phyloP scores from a whole-genome alignment of 2,113 vertebrate species.

The Physeter macrocephalus region DNA sequence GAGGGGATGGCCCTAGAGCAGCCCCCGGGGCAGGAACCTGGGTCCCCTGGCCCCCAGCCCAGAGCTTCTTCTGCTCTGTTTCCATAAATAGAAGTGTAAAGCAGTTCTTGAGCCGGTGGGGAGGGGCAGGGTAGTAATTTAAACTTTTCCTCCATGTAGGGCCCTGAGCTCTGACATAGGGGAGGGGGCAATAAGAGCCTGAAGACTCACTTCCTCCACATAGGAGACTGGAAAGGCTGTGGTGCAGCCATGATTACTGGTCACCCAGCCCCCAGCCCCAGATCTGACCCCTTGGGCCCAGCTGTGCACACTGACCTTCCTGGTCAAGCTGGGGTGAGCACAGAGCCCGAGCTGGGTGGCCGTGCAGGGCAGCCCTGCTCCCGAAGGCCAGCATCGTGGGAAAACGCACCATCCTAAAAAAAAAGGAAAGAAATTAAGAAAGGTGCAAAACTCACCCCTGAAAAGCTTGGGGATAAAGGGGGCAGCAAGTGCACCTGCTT shows the following conservation, averaged over 20 bases:
- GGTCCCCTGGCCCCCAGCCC: neutral
- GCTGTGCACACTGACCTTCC: neutral
- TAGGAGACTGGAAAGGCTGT: neutral
- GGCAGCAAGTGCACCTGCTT: neutral
- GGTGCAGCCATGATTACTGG: neutral
- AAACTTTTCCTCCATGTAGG: neutral
- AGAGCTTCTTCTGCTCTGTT: neutral
- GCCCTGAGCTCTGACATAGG: neutral
- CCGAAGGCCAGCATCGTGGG: neutral
- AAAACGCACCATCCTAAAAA: neutral
- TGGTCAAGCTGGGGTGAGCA: neutral
- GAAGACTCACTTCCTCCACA: neutral
- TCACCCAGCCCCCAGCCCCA: neutral
- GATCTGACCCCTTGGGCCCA: neutral
- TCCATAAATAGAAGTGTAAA: neutral
- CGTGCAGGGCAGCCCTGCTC: neutral
- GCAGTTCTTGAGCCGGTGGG: neutral
- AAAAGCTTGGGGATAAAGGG: neutral
- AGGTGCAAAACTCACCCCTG: neutral
- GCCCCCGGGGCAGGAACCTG: neutral
- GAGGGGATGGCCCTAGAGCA: neutral
- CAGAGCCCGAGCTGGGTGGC: neutral
- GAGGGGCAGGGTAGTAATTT: neutral
- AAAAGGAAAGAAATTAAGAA: neutral
- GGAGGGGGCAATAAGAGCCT: neutral